These are phyloP conservation scores for Ceratina japonica DNA, from an alignment of 1,140 invertebrate genomes.

Conservation along the genomic window DNA sequence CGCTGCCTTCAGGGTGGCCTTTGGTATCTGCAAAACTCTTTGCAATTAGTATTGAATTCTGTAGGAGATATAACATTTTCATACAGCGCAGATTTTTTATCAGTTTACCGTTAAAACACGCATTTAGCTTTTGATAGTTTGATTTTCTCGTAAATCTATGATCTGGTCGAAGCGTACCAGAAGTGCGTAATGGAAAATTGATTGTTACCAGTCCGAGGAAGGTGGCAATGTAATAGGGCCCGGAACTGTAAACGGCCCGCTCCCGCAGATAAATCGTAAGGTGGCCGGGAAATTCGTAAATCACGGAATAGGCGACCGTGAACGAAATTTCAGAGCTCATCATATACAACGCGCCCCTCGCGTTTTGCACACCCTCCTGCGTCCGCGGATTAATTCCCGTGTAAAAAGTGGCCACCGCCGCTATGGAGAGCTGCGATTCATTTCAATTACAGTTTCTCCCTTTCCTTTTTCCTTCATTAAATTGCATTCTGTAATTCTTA, in stretches of 20 bases:
- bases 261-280: slow-evolving; percentile 60
- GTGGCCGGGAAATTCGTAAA: slow-evolving; percentile 57
- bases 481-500: background rate
- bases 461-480: background rate
- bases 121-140: no score
- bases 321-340: slow-evolving; percentile 62
- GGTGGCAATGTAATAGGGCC: slow-evolving; percentile 60
- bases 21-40: slow-evolving; percentile 48
- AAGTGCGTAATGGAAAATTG: background rate
- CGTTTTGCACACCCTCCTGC: slow-evolving; percentile 58
- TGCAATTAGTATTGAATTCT: no score
- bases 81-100: no score
- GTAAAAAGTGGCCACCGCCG: slow-evolving; percentile 56
- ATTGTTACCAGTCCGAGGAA: slow-evolving; percentile 58
- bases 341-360: slow-evolving; percentile 60
- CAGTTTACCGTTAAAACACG: no score
- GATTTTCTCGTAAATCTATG: no score
- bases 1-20: slow-evolving; percentile 33
- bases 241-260: slow-evolving; percentile 48
- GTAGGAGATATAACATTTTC: no score
- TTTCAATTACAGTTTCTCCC: background rate
- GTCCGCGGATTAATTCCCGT: slow-evolving; percentile 44
- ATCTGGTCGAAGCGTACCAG: no score
- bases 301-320: slow-evolving; percentile 56
- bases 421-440: slow-evolving; percentile 55